phyloP scores from a whole-genome alignment of 2,113 vertebrate genomes.

The Monopterus albus region DNA sequence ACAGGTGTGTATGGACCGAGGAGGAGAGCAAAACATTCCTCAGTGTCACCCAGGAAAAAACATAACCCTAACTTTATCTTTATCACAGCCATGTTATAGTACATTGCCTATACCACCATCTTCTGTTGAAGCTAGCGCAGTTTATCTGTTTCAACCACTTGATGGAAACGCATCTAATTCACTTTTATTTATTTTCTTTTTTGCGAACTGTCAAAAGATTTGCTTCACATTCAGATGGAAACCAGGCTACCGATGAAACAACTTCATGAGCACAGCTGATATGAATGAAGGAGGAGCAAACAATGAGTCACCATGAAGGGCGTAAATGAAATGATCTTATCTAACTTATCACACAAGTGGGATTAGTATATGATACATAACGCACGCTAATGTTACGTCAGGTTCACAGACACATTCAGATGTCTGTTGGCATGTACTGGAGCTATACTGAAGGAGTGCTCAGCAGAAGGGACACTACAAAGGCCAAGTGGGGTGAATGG shows the following conservation, averaged over 20 bases:
- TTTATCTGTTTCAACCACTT: too few species aligned
- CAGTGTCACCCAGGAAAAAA: too few species aligned
- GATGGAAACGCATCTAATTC: too few species aligned
- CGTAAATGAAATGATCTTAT: constrained; percentile 16
- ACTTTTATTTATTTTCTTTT: too few species aligned
- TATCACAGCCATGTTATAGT: too few species aligned
- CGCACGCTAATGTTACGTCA: neutral
- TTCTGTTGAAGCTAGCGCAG: too few species aligned
- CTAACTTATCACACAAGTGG: constrained; percentile 9
- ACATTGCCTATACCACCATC: too few species aligned
- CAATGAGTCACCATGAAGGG: constrained; percentile 27
- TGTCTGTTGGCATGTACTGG: neutral
- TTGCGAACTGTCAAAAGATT: too few species aligned
- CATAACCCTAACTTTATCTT: too few species aligned
- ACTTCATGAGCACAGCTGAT: constrained; percentile 32
- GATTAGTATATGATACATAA: neutral
- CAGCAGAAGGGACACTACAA: neutral
- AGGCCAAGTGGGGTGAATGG: constrained; percentile 27
- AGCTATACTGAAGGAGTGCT: neutral
- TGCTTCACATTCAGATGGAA: too few species aligned
- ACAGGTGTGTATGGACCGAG: too few species aligned
- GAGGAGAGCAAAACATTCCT: too few species aligned
- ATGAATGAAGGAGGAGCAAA: constrained; percentile 14
- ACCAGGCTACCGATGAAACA: constrained; percentile 31
- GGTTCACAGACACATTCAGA: neutral